Base-by-base conservation (phyloP, 2,113 vertebrate genomes). In the Rynchops niger region DNA sequence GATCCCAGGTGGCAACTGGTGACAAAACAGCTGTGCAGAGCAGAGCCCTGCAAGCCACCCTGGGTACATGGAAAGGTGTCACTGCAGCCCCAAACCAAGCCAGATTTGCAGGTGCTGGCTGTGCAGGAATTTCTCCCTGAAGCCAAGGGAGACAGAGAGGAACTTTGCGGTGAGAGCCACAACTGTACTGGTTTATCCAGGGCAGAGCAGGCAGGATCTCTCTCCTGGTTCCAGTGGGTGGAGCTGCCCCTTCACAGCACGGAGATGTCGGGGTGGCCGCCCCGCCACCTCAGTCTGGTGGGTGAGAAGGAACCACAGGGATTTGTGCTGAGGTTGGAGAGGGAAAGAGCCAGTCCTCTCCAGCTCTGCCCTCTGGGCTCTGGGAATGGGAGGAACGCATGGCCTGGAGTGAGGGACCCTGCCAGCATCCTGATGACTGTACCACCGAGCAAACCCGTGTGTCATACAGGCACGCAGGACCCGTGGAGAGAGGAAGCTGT, bases 221-320 rank as follows among this genome's bases (percentile, higher is more conserved):
- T 22, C 11, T 52, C 30, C n/a, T 42, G 32, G 32, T 8, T 15
- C 11, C 0, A 1, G 11, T 11, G 26, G 15, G 40, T 56, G 2
- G 3, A 45, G 56, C 55, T 65, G 32, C 36, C 14, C 17, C 8
- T 38, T 67, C 0, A 2, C n/a, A 63, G 38, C 32, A 78, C 7
- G 32, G 34, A 82, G 27, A 34, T 52, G 58, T 16, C 0, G 0
- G 15, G 30, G 23, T 49, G 36, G 20, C 50, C 61, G 50, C 26
- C 29, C 47, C 0, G 0, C 30, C 3, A 3, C 58, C 17, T 11
- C 0, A 0, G 18, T 29, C 34, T 69, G 43, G 9, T 27, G 21
- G 26, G 21, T 47, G 43, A 79, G 34, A 47, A 69, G 27, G 42
- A 43, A 30, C 47, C 26, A 9, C 16, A 18, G 30, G 26, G 20